Evolutionary conservation across 1,140 invertebrate species (phyloP).

Genomic region (Drosophila biarmipes): DNA sequence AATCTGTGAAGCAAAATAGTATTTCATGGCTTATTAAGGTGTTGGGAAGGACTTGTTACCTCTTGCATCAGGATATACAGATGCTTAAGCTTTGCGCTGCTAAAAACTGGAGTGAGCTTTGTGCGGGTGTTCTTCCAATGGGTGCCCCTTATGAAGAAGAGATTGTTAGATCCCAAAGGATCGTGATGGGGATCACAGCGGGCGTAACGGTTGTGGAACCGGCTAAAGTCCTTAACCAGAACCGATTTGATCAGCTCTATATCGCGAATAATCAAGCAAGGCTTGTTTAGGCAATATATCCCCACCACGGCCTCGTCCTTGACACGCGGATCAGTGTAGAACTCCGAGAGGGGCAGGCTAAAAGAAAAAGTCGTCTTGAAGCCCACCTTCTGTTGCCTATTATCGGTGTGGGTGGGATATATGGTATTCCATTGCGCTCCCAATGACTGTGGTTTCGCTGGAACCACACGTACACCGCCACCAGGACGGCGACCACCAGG

Average conservation of each 20-base stretch:
- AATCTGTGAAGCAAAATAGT: conserved; percentile 25
- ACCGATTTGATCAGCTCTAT: conserved; percentile 85
- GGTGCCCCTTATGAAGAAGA: conserved; percentile 72
- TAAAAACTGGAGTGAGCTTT: conserved; percentile 86
- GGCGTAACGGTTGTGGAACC: conserved; percentile 67
- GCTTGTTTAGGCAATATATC: conserved; percentile 84
- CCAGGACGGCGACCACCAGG: conserved; percentile 43
- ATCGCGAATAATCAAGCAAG: conserved; percentile 85
- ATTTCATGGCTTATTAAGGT: background rate
- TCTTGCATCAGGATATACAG: conserved; percentile 86
- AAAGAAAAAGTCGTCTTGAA: conserved; percentile 59
- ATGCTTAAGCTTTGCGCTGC: conserved; percentile 86
- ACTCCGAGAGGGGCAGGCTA: conserved; percentile 58
- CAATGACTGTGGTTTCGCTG: conserved; percentile 72
- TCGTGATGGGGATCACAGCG: conserved; percentile 67
- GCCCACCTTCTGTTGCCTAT: conserved; percentile 65
- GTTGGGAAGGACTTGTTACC: conserved; percentile 20
- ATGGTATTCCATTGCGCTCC: conserved; percentile 74
- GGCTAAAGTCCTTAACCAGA: conserved; percentile 85
- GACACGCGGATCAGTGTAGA: conserved; percentile 64
- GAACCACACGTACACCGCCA: conserved; percentile 63
- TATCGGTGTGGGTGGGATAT: conserved; percentile 57
- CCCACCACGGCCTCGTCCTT: conserved; percentile 81
- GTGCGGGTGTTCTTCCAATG: conserved; percentile 86
- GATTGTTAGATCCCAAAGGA: conserved; percentile 66